A percentile compares a stretch with the other conserved stretches of the same genome.
These are phyloP conservation scores for Erpobdella octoculata DNA, from an alignment of 2,888 invertebrate species.

Conservation along the genomic window DNA sequence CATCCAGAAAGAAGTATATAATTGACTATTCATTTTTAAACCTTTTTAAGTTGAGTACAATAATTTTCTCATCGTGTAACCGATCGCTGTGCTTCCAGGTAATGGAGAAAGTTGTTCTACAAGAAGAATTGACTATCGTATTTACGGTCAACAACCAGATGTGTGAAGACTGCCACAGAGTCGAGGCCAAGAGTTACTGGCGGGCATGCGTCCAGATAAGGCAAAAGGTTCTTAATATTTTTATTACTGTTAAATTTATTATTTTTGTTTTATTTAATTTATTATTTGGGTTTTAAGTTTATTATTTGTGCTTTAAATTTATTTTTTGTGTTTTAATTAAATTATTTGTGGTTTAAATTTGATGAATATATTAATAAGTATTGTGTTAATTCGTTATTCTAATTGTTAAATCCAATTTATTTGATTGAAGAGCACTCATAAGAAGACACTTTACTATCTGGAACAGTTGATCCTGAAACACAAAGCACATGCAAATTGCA, in stretches of 20 bases:
- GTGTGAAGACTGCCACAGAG: conserved; percentile 92
- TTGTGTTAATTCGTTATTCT: background rate
- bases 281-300: too few species aligned
- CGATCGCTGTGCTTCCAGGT: conserved; percentile 53
- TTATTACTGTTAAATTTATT: background rate
- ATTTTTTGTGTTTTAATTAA: too few species aligned
- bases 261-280: too few species aligned
- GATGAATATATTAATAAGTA: too few species aligned
- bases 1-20: conserved; percentile 77
- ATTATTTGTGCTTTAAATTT: too few species aligned
- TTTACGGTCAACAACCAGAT: conserved; percentile 83
- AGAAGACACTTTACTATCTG: conserved; percentile 92
- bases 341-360: too few species aligned
- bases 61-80: background rate
- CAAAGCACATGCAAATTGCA: conserved; percentile 64
- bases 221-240: conserved; percentile 49
- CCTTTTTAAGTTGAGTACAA: background rate
- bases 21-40: background rate
- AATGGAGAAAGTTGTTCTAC: conserved; percentile 76
- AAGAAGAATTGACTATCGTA: conserved; percentile 91
- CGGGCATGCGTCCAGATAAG: conserved; percentile 65
- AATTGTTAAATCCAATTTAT: conserved; percentile 12
- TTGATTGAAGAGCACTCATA: conserved; percentile 72
- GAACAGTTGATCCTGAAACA: conserved; percentile 94
- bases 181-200: conserved; percentile 97